Evolutionary conservation across 1,140 invertebrate genomes (phyloP), one percentile per base, ranked within the genome.

Genomic region (Zaprionus nigranus): DNA sequence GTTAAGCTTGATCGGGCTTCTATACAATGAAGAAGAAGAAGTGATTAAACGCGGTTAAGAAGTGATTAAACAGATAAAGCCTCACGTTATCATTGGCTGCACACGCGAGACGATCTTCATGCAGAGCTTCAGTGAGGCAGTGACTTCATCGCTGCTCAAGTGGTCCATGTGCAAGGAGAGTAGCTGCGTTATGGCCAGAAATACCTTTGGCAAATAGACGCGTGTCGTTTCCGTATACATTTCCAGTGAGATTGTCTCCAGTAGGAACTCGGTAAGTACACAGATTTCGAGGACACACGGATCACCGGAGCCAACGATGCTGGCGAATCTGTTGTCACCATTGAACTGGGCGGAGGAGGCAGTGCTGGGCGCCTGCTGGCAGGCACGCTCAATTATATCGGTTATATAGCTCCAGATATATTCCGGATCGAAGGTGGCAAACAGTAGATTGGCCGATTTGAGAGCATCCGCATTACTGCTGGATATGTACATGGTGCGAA

Each of bases 361-460:
- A 65, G 64, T 7, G 87, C 22, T 68, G 4, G 75, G 70, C 57
- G 81, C 77, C 51, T 92, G 80, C 38, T 93, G 91, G 84, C 95
- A 96, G 12, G 96, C 94, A 67, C 94, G 94, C 58, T 95, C 94
- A 91, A 96, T 97, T 63, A 96, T 93, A 53, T 94, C 94, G 3
- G 95, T 96, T 67, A 97, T 95, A 90, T 97, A 98, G 72, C 96
- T 95, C 98, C 98, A 98, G 54, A 98, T 95, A 87, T 97, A 98
- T 56, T 95, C 96, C 2, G 96, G 95, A 84, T 98, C 97, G 57
- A 98, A 94, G 2, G 97, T 96, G 34, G 96, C 96, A 88, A 99
- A 97, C 17, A 99, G 91, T 26, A 98, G 93, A 93, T 98, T 98
- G 1, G 97, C 97, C 13, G 96, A 97, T 93, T 98, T 98, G 5